A percentile compares a stretch with the other conserved stretches of the same genome.
Conservation (phyloP, 2,113 vertebrate species). For the Malurus cyaneus region DNA sequence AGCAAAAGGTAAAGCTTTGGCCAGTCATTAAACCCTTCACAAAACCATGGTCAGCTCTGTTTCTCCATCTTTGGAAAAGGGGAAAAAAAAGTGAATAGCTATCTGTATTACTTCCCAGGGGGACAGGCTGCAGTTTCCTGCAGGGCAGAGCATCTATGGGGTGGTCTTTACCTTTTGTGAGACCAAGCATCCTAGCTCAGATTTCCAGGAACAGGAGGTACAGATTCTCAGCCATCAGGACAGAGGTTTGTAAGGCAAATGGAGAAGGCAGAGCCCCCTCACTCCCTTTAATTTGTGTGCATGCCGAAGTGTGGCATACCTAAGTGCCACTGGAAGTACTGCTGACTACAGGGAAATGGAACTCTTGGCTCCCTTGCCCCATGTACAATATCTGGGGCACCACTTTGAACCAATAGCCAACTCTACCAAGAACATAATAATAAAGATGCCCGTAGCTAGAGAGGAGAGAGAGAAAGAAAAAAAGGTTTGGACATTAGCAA, state of each 20-base stretch:
- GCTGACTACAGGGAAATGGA: background rate
- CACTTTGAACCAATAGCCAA: constrained; percentile 66
- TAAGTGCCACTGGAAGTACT: background rate
- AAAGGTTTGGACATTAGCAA: constrained; percentile 81
- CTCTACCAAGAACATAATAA: constrained; percentile 65
- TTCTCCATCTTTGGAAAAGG: background rate
- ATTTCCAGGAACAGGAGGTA: background rate
- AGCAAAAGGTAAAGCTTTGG: background rate
- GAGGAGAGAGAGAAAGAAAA: constrained; percentile 52
- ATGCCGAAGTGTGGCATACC: background rate
- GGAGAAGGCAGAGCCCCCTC: background rate
- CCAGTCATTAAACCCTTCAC: background rate
- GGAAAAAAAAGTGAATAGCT: background rate
- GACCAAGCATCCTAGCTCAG: background rate
- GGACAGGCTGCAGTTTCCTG: background rate
- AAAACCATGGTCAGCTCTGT: background rate
- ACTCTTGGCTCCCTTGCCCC: background rate
- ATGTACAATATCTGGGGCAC: background rate
- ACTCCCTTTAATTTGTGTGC: background rate
- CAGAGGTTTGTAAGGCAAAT: background rate
- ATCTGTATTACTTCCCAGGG: background rate
- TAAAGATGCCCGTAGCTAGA: constrained; percentile 62
- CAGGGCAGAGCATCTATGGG: background rate
- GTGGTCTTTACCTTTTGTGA: background rate
- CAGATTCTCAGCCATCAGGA: background rate